A percentile compares a stretch with the other conserved stretches of the same genome.
Evolutionary conservation across 2,113 vertebrate genomes (phyloP).

Genomic region (Cephalopholis sonnerati): DNA sequence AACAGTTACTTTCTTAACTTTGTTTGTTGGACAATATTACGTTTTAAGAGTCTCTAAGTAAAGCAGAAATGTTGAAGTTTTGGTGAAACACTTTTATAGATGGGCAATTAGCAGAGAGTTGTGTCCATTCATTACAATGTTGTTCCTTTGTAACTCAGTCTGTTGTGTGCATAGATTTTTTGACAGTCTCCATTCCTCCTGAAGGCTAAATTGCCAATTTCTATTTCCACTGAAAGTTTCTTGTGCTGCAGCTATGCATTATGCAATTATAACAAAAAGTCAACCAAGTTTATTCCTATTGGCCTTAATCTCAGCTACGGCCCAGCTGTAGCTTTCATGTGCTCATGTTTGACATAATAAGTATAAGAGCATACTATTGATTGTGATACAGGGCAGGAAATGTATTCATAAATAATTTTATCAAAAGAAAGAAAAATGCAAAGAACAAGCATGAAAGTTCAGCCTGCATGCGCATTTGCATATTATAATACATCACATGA

Average conservation of each 20-base stretch:
- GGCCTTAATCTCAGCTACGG: background rate
- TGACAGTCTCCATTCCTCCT: conserved; percentile 24
- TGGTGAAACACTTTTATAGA: conserved; percentile 10
- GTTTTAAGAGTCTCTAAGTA: background rate
- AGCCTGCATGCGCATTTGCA: conserved; percentile 1
- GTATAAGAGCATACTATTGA: background rate
- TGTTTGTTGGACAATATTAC: background rate
- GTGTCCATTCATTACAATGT: conserved; percentile 20
- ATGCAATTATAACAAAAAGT: background rate
- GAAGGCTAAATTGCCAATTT: conserved; percentile 36
- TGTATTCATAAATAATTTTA: background rate
- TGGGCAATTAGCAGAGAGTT: conserved; percentile 27
- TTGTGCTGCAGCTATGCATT: background rate
- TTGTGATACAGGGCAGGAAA: background rate
- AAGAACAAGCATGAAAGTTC: background rate
- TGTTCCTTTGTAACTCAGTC: conserved; percentile 10
- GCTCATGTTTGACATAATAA: background rate
- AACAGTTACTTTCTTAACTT: background rate
- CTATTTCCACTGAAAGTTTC: conserved; percentile 1
- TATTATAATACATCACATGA: conserved; percentile 31
- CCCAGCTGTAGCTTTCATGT: too few species aligned
- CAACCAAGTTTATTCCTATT: conserved; percentile 3
- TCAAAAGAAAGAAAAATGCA: conserved; percentile 1
- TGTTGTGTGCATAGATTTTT: conserved; percentile 9
- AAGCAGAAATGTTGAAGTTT: background rate